Percentiles rank a stretch among this genome's conserved stretches.
Evolutionary conservation across 2,888 invertebrate genomes (phyloP).

Genomic region (Osmoderma eremita): DNA sequence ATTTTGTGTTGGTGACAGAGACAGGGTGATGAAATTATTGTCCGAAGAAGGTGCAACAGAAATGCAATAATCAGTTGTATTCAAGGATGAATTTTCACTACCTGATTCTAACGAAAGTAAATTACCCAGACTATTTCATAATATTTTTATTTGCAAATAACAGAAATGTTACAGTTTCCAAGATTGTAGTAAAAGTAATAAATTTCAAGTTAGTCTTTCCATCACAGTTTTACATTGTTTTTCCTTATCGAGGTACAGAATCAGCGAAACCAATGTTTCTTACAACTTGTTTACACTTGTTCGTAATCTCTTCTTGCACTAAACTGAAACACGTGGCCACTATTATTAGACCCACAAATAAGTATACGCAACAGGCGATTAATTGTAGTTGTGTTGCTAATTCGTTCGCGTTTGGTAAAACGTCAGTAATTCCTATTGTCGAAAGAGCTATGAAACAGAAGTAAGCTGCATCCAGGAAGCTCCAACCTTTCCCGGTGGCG

Average conservation of each 20-base stretch:
- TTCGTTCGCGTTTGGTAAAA: slow-evolving; percentile 68
- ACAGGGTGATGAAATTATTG: too few species aligned
- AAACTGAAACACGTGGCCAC: slow-evolving; percentile 88
- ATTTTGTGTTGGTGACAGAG: too few species aligned
- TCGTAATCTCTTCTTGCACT: slow-evolving; percentile 81
- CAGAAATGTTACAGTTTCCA: neutral
- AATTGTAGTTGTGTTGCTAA: slow-evolving; percentile 74
- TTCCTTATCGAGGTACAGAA: neutral
- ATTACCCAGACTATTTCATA: too few species aligned
- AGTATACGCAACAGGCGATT: slow-evolving; percentile 82
- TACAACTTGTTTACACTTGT: slow-evolving; percentile 77
- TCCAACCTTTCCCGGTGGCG: slow-evolving; percentile 84
- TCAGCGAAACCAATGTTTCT: slow-evolving; percentile 71
- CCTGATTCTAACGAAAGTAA: too few species aligned
- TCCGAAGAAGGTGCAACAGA: too few species aligned
- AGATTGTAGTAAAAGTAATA: neutral
- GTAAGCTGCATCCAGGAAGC: slow-evolving; percentile 82
- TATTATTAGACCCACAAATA: slow-evolving; percentile 80
- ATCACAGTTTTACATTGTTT: slow-evolving; percentile 2
- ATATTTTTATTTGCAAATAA: slow-evolving; percentile 9
- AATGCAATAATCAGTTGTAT: too few species aligned
- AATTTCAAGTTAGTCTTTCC: neutral
- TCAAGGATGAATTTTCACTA: too few species aligned
- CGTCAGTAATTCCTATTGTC: slow-evolving; percentile 84
- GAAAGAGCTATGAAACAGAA: slow-evolving; percentile 87